phyloP scores from a whole-genome alignment of 2,797 vertebrate genomes.

The Epinephelus coioides region DNA sequence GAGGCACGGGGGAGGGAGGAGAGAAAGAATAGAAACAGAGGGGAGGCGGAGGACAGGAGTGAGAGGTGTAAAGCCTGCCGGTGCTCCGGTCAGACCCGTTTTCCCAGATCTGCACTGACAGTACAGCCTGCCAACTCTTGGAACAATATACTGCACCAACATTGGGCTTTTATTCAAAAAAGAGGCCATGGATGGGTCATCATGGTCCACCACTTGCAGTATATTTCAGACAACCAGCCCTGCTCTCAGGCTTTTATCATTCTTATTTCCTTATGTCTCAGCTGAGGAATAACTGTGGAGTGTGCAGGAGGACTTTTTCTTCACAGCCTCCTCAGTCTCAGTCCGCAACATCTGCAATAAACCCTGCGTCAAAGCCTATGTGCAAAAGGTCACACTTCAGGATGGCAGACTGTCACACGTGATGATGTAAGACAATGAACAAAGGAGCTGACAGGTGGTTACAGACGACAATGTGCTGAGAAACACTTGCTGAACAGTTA shows the following conservation, averaged over 20 bases:
- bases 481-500: neutral
- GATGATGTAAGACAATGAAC: neutral
- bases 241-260: neutral
- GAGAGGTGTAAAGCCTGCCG: conserved; percentile 30
- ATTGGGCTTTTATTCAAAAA: neutral
- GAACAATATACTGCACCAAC: neutral
- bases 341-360: neutral
- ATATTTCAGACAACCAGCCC: neutral
- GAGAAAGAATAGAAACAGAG: conserved; percentile 49
- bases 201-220: neutral
- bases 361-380: neutral
- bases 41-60: conserved; percentile 35
- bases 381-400: no score
- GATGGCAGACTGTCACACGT: neutral
- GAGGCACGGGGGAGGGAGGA: conserved; percentile 31
- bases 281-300: no score
- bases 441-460: no score
- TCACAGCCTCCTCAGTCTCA: neutral
- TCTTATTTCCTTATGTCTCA: no score
- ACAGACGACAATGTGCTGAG: no score
- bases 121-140: neutral
- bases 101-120: conserved; percentile 26
- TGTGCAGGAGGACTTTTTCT: neutral
- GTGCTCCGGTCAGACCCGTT: conserved; percentile 57
- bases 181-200: neutral